Base-by-base conservation (phyloP, 2,888 invertebrate species). In the Drosophila kambysellisi region DNA sequence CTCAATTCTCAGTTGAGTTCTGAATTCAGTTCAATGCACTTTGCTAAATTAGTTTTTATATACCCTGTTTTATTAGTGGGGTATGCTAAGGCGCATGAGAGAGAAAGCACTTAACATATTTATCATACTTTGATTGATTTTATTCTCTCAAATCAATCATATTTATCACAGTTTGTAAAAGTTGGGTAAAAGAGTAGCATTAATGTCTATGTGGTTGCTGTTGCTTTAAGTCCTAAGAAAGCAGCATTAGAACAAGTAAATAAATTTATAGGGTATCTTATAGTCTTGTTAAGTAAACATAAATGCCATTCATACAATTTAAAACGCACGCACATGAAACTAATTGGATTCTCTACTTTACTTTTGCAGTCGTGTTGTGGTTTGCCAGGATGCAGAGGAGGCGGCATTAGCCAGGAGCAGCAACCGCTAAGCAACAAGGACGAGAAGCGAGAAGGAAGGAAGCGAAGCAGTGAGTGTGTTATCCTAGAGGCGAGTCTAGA, bases 31-130 rank as follows among this genome's bases (percentile, higher is more conserved):
- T 89, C 85, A 86, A 72, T 89, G 84, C 79, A 86, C 85, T 83
- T 74, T 81, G 51, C 46, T 63, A 88, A 89, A 85, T 85, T 85
- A 76, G 89, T 88, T 85, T 88, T 83, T 69, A 76, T 76, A 58
- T 79, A 69, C 68, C 57, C 73, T 65, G 52, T 50, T 41, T 30
- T 48, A 46, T 54, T 62, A 37, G 30, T 2, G 15, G 56, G 39
- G 32, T 51, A 41, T 48, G 20, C 30, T 6, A 20, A 15, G 30
- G n/a, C 0, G 8, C 20, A 8, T 41, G 3, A 8, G 17, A n/a
- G 29, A 9, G 33, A 29, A n/a, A 30, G 15, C 20, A 41, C 30
- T 30, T 5, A 8, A 4, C 17, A 20, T 25, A 33, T 15, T 17
- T 33, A 15, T 15, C 46, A 46, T 25, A 25, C 8, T 25, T 25